Conservation (phyloP, 2,888 invertebrate species). For the Apodemia zela region DNA sequence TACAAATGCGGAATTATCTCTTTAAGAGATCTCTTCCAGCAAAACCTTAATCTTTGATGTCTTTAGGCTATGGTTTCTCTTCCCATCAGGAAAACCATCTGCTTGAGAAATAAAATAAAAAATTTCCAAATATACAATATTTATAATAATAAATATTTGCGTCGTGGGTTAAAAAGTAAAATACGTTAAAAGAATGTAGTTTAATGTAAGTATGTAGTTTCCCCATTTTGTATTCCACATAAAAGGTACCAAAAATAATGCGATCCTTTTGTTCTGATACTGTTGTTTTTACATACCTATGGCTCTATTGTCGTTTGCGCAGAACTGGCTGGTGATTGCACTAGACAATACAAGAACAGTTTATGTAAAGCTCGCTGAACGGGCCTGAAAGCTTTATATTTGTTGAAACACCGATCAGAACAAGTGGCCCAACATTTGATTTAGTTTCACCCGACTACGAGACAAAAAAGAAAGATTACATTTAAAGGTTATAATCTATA, state of each 20-base stretch:
- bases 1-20: too few relatives aligned
- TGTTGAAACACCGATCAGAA: neutral
- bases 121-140: too few relatives aligned
- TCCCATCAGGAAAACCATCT: too few relatives aligned
- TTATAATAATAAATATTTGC: too few relatives aligned
- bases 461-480: too few relatives aligned
- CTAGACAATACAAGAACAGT: neutral
- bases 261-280: neutral
- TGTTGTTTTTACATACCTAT: conserved; percentile 8
- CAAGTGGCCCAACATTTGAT: too few relatives aligned
- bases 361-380: neutral
- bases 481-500: too few relatives aligned
- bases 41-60: too few relatives aligned
- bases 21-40: too few relatives aligned
- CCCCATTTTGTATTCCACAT: neutral
- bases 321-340: neutral
- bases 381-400: neutral
- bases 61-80: too few relatives aligned
- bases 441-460: too few relatives aligned
- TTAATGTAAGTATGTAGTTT: neutral
- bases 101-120: too few relatives aligned
- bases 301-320: neutral
- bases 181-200: neutral
- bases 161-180: neutral
- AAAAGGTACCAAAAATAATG: neutral